These are phyloP conservation scores for Eulemur coronatus DNA, from an alignment of 2,797 vertebrate species.

Conservation along the genomic window DNA sequence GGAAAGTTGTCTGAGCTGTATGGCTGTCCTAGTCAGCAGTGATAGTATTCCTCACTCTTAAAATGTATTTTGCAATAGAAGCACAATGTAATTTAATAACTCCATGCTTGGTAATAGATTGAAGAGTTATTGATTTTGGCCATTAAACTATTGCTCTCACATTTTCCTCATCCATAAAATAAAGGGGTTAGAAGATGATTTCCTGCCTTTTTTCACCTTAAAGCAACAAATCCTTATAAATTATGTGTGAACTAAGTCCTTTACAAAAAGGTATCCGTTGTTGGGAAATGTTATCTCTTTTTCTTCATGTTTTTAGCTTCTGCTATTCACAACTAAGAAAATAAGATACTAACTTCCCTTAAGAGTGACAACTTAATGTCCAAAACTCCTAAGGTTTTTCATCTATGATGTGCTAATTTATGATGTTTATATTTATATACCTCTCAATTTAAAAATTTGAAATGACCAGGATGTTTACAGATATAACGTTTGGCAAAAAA, in stretches of 20 bases:
- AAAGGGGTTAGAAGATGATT: not conserved
- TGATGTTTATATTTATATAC: not conserved
- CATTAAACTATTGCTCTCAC: conserved; percentile 71
- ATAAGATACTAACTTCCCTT: not conserved
- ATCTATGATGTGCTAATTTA: not conserved
- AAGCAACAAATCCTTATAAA: not conserved
- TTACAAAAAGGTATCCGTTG: conserved; percentile 33
- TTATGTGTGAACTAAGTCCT: not conserved
- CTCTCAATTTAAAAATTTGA: not conserved
- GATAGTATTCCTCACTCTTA: not conserved
- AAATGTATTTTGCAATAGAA: not conserved
- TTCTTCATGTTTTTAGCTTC: conserved; percentile 4
- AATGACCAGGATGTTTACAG: not conserved
- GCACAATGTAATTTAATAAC: not conserved
- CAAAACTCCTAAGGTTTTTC: not conserved
- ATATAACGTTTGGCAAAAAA: not conserved
- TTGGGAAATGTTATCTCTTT: not conserved
- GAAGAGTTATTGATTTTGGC: conserved; percentile 68
- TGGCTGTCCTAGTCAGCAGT: not conserved
- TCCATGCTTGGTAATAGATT: not conserved
- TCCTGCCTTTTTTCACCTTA: not conserved
- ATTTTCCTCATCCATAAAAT: not conserved
- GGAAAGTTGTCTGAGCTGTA: not conserved
- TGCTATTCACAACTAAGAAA: not conserved
- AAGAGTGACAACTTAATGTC: not conserved